These are phyloP conservation scores for Helobdella robusta DNA, from an alignment of 2,888 invertebrate genomes.

Conservation along the genomic window DNA sequence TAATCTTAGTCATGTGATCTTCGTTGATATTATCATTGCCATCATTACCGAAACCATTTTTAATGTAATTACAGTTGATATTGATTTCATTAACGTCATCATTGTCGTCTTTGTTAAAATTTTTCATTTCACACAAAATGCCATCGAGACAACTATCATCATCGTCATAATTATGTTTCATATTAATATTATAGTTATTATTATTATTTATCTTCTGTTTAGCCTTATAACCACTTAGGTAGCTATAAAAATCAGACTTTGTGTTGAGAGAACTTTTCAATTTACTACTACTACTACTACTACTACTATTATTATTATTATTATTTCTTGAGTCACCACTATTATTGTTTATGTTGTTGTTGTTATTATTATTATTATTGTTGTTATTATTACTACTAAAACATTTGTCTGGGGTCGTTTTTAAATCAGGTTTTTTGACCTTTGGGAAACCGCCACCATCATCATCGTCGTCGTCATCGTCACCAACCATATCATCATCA, in stretches of 20 bases:
- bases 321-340: too few relatives aligned
- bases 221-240: too few relatives aligned
- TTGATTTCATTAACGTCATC: neutral
- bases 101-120: neutral
- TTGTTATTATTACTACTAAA: neutral
- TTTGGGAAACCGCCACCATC: neutral
- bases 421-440: neutral
- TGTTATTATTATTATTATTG: neutral
- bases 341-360: too few relatives aligned
- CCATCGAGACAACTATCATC: neutral
- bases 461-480: neutral
- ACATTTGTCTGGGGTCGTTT: slow-evolving; percentile 1
- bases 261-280: too few relatives aligned
- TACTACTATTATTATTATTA: too few relatives aligned
- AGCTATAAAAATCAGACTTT: too few relatives aligned
- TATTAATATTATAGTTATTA: neutral
- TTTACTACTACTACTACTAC: too few relatives aligned
- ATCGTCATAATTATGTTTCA: neutral
- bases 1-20: too few relatives aligned
- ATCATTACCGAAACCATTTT: neutral
- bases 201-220: too few relatives aligned
- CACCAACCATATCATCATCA: neutral
- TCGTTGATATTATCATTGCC: neutral
- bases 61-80: neutral
- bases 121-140: neutral